Evolutionary conservation across 2,888 invertebrate genomes (phyloP).

Genomic region (Chloroclystis v-ata): DNA sequence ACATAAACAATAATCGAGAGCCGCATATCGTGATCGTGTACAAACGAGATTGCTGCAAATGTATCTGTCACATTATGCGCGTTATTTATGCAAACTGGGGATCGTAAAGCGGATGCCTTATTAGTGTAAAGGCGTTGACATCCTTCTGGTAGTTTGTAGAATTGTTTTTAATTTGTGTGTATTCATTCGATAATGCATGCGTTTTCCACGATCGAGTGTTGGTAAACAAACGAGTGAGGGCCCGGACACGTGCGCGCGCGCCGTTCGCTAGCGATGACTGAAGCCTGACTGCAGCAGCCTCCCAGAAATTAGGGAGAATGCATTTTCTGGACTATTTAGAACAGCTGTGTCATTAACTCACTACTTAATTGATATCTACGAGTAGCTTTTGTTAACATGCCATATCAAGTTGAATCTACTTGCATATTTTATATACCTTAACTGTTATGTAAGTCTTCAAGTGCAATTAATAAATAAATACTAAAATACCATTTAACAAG

Average conservation of each 20-base stretch:
- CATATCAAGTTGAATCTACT: too few species aligned
- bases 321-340: constrained; percentile 12
- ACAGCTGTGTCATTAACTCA: too few species aligned
- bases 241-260: constrained; percentile 68
- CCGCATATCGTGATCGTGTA: constrained; percentile 64
- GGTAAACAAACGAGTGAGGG: constrained; percentile 57
- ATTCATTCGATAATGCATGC: constrained; percentile 39
- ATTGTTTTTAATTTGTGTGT: constrained; percentile 35
- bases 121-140: constrained; percentile 62
- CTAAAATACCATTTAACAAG: too few species aligned
- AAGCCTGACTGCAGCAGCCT: constrained; percentile 65
- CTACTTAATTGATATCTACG: background rate
- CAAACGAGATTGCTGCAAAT: constrained; percentile 59
- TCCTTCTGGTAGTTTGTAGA: constrained; percentile 63
- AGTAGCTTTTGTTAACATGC: too few species aligned
- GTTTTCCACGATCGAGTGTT: constrained; percentile 48
- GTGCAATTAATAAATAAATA: too few species aligned
- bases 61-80: constrained; percentile 72
- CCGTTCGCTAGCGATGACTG: constrained; percentile 65
- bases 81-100: constrained; percentile 62
- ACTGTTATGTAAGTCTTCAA: too few species aligned
- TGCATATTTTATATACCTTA: too few species aligned
- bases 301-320: constrained; percentile 51
- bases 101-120: constrained; percentile 58
- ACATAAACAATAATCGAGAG: constrained; percentile 65